phyloP scores from a whole-genome alignment of 2,888 invertebrate genomes.

The Heteromurus nitidus region DNA sequence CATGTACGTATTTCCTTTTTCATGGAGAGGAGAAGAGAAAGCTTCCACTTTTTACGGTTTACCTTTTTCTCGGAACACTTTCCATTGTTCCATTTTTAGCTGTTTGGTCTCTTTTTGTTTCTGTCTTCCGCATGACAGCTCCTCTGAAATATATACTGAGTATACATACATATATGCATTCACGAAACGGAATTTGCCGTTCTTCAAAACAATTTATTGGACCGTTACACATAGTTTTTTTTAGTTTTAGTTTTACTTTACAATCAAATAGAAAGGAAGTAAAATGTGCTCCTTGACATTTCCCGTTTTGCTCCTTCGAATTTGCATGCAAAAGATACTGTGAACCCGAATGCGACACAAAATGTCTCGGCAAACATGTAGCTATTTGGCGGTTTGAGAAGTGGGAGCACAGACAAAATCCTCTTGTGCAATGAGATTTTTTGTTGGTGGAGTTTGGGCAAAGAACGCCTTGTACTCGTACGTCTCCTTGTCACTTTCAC shows the following conservation, averaged over 20 bases:
- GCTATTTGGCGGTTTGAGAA: too few relatives aligned
- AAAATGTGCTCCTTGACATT: constrained; percentile 41
- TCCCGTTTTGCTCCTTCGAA: constrained; percentile 17
- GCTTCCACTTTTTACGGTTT: too few relatives aligned
- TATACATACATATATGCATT: constrained; percentile 20
- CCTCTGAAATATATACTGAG: constrained; percentile 31
- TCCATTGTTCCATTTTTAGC: constrained; percentile 13
- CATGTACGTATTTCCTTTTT: too few relatives aligned
- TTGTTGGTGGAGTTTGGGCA: too few relatives aligned
- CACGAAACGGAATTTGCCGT: constrained; percentile 27
- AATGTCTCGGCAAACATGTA: not conserved
- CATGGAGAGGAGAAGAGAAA: too few relatives aligned
- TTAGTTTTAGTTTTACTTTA: too few relatives aligned
- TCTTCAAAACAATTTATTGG: constrained; percentile 51
- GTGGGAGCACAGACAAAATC: too few relatives aligned
- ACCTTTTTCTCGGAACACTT: not conserved
- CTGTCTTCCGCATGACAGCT: constrained; percentile 32
- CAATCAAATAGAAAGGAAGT: constrained; percentile 19
- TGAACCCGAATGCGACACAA: not conserved
- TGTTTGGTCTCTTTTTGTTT: constrained; percentile 6
- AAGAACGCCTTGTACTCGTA: too few relatives aligned
- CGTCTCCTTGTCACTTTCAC: constrained; percentile 42
- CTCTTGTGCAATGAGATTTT: too few relatives aligned
- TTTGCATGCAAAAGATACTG: not conserved
- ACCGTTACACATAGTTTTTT: constrained; percentile 20